These are phyloP conservation scores for Calliphora vicina DNA, from an alignment of 1,140 invertebrate species.

Conservation along the genomic window DNA sequence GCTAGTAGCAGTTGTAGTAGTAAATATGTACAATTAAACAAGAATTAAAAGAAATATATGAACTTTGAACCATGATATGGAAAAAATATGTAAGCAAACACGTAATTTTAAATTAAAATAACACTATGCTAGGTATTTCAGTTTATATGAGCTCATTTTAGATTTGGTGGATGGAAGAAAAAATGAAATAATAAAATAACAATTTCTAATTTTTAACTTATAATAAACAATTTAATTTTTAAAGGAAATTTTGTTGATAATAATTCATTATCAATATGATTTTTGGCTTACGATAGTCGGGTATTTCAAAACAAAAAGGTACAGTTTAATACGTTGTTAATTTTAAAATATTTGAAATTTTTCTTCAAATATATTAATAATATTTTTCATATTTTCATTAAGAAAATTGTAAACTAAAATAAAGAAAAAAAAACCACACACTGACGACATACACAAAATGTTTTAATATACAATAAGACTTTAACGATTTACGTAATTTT, in stretches of 20 bases:
- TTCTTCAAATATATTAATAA: background rate
- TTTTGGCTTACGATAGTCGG: too few relatives aligned
- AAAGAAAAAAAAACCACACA: background rate
- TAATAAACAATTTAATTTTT: too few relatives aligned
- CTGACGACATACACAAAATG: background rate
- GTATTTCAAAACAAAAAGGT: background rate
- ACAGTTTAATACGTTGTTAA: background rate
- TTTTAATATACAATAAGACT: background rate
- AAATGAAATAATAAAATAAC: too few relatives aligned
- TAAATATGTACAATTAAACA: background rate
- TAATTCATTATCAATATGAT: too few relatives aligned
- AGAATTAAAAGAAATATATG: background rate
- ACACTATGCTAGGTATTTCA: too few relatives aligned
- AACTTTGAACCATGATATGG: background rate
- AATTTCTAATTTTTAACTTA: background rate
- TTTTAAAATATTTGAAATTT: background rate
- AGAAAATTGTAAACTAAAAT: background rate
- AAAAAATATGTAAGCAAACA: background rate
- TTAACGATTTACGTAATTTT: constrained; percentile 3
- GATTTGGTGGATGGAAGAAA: too few relatives aligned
- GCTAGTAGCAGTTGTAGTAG: too few relatives aligned
- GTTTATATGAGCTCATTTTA: too few relatives aligned
- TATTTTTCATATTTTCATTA: background rate
- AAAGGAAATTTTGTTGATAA: too few relatives aligned
- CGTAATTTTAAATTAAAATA: background rate